Base-by-base conservation (phyloP, 2,888 invertebrate species). In the Pyrochroa serraticornis region DNA sequence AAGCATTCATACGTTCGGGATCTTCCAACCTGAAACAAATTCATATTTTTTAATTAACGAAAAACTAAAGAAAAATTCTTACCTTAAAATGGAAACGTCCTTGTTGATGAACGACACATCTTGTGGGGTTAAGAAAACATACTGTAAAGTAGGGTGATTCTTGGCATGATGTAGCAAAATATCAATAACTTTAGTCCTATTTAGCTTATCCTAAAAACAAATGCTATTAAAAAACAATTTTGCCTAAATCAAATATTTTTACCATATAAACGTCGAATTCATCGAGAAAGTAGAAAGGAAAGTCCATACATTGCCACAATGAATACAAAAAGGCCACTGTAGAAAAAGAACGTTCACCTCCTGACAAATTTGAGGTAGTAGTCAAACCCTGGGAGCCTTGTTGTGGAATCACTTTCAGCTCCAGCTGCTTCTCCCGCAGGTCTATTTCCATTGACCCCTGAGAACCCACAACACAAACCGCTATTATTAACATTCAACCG, bases 231-330 rank as follows among this genome's bases (percentile, higher is more conserved):
- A 30, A 5, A 42, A 22, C 3, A 42, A 12, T 34, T 43, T 43
- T 43, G 14, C 30, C 6, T 37, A n/a, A 12, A 12, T 6, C 38
- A 7, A 2, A 8, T 22, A 34, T 9, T 42, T 76, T 77, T 75
- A 92, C 95, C 91, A 97, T 96, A 75, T 93, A 97, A 0, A 97
- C 95, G 75, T 97, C 97, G 76, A 96, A 97, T 83, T 98, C 97
- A 78, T 97, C 97, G 68, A 97, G 82, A 78, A 95, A 89, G 83
- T 91, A 91, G 80, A 98, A 97, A 0, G 98, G 97, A 71, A 93
- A 87, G 72, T 92, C 89, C 72, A 94, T 91, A 65, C 91, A 90
- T 58, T 93, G 90, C 98, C 98, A 98, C 32, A 98, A 83, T 31
- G 97, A 87, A 79, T 97, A 87, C 64, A 98, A 86, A 77, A 97